Percentiles rank a stretch among this genome's conserved stretches.
These are phyloP conservation scores for Drosophila falleni DNA, from an alignment of 2,888 invertebrate genomes.

Conservation along the genomic window DNA sequence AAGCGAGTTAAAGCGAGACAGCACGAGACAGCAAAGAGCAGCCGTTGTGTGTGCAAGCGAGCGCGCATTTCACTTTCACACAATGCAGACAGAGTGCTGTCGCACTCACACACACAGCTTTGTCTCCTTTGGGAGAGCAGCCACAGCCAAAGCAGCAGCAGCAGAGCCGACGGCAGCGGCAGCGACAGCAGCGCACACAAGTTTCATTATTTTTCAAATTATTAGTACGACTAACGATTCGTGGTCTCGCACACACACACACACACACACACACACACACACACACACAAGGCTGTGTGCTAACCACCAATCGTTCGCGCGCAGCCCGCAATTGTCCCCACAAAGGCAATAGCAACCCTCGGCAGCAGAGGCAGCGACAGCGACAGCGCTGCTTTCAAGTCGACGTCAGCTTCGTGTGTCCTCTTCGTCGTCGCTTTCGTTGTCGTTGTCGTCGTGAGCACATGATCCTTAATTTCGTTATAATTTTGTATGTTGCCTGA, in stretches of 20 bases:
- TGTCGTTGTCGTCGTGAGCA: constrained; percentile 63
- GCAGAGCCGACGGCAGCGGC: neutral
- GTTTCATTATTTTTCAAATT: constrained; percentile 82
- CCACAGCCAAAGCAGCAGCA: neutral
- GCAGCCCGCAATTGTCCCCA: constrained; percentile 72
- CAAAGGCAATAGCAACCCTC: constrained; percentile 42
- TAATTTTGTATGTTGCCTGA: constrained; percentile 84
- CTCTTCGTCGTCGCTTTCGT: constrained; percentile 31
- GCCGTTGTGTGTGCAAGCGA: constrained; percentile 27
- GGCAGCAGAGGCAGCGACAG: constrained; percentile 13
- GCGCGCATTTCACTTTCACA: constrained; percentile 46
- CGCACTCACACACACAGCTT: constrained; percentile 34
- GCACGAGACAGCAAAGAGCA: constrained; percentile 45
- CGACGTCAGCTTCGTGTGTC: constrained; percentile 17
- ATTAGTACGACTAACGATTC: constrained; percentile 83
- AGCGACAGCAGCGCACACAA: constrained; percentile 40
- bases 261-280: constrained; percentile 25
- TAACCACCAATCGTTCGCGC: constrained; percentile 79
- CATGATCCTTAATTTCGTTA: constrained; percentile 86
- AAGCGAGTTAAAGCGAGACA: constrained; percentile 81
- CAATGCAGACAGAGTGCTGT: constrained; percentile 32
- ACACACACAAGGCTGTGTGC: neutral
- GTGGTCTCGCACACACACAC: constrained; percentile 69
- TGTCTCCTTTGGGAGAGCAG: constrained; percentile 7
- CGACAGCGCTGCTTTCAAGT: constrained; percentile 26